Evolutionary conservation across 2,113 vertebrate genomes (phyloP), one percentile per base, ranked within the genome.

Genomic region (Anhinga anhinga): DNA sequence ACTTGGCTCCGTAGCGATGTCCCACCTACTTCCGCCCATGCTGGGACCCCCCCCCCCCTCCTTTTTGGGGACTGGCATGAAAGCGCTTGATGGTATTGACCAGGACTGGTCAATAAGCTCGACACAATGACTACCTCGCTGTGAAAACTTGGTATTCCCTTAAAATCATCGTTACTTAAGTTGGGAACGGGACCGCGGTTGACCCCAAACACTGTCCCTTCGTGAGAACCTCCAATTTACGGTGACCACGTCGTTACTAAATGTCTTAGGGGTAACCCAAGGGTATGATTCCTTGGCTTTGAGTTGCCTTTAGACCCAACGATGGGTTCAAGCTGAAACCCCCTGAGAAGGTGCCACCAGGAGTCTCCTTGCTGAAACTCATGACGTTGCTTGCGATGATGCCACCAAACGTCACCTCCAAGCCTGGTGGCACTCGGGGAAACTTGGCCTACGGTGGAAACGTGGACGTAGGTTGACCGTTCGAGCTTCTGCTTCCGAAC

Each of bases 391-490:
- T 21, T 32, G 74, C 16, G 49, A 17, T 10, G 61, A 53, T 13
- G 47, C 36, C 59, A 63, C 77, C 17, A 1, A 52, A 27, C 16
- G 38, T 53, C 77, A 66, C 61, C 49, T 27, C 16, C 38, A 27
- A 42, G 23, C 72, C 38, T 44, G 61, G 77, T 27, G 77, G 47
- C 77, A 8, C 61, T 42, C 34, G n/a, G 59, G 23, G 38, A 17
- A 65, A 9, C 29, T 19, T 63, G 5, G 18, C 58, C 32, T 9
- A 2, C 5, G 47, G 16, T 13, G 61, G 23, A 65, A 29, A 21
- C 1, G 10, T 5, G 59, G 59, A 27, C 1, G 10, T 42, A 4
- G 77, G 16, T 65, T 12, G 47, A 13, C 17, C 7, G 9, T 0
- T 5, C 7, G 45, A 79, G 76, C 20, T 4, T 10, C 29, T 13